Evolutionary conservation across 2,797 vertebrate species (phyloP).

Genomic region (Garrulus glandarius): DNA sequence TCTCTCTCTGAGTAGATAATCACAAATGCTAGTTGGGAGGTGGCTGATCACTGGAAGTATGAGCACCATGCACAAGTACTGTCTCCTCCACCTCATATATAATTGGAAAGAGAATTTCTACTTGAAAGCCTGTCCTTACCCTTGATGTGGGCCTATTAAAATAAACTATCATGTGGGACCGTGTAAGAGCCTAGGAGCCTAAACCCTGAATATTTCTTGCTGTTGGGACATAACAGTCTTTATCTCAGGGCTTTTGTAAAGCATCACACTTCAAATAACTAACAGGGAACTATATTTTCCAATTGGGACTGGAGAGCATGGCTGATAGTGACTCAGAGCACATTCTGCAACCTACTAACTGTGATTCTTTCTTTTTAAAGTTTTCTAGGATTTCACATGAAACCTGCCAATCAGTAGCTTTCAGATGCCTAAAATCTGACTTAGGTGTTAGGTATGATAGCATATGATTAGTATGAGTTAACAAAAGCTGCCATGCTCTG

Average conservation of each 20-base stretch:
- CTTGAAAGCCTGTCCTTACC: background rate
- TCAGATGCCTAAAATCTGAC: conserved; percentile 36
- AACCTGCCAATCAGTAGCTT: conserved; percentile 31
- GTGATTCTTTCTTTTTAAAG: background rate
- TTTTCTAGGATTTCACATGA: conserved; percentile 5
- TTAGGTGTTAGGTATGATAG: conserved; percentile 25
- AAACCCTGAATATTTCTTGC: background rate
- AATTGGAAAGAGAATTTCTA: background rate
- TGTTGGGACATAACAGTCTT: background rate
- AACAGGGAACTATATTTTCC: background rate
- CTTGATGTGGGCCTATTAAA: background rate
- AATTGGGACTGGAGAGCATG: background rate
- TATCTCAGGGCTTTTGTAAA: background rate
- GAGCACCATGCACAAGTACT: background rate
- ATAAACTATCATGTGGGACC: background rate
- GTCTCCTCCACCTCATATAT: background rate
- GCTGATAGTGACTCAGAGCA: background rate
- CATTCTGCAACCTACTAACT: background rate
- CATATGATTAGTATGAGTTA: conserved; percentile 38
- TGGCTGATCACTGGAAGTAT: background rate
- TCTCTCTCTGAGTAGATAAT: background rate
- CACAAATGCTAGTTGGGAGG: background rate
- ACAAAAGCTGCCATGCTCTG: conserved; percentile 21
- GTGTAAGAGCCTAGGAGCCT: background rate
- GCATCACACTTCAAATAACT: background rate